Conservation (phyloP, 37 sponge, comb jelly and placozoan species). For the Axinella damicornis region DNA sequence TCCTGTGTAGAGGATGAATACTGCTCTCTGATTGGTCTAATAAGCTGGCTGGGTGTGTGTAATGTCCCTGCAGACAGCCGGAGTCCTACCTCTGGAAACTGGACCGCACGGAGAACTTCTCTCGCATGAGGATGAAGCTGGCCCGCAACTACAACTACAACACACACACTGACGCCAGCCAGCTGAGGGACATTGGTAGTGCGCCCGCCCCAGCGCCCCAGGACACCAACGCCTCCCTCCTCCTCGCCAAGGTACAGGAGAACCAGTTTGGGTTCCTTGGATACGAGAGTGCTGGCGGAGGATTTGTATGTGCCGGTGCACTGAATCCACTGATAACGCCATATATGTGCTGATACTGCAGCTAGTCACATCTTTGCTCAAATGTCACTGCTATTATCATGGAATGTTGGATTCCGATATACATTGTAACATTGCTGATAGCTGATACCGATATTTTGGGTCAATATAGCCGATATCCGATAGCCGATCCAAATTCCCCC, state of each 20-base stretch:
- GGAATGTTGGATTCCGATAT: no score
- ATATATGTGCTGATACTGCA: no score
- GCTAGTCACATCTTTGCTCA: no score
- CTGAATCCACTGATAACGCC: no score
- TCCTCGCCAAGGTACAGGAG: background rate
- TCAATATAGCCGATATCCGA: background rate
- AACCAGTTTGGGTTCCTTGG: no score
- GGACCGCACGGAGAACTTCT: conserved; percentile 87
- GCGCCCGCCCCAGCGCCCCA: background rate
- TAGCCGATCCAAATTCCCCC: background rate
- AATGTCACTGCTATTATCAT: no score
- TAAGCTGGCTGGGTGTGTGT: no score
- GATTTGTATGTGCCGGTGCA: no score
- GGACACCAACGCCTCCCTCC: background rate
- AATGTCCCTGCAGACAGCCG: conserved; percentile 21
- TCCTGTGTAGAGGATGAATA: no score
- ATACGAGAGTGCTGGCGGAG: no score
- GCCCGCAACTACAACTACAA: conserved; percentile 61
- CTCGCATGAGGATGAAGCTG: conserved; percentile 86
- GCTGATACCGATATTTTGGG: background rate
- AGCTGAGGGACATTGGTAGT: conserved; percentile 61
- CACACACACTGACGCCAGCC: conserved; percentile 88
- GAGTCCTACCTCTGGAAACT: conserved; percentile 81
- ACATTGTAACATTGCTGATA: no score
- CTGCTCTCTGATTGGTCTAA: no score